These are phyloP conservation scores for Acipenser ruthenus DNA, from an alignment of 2,797 vertebrate genomes.

Conservation along the genomic window DNA sequence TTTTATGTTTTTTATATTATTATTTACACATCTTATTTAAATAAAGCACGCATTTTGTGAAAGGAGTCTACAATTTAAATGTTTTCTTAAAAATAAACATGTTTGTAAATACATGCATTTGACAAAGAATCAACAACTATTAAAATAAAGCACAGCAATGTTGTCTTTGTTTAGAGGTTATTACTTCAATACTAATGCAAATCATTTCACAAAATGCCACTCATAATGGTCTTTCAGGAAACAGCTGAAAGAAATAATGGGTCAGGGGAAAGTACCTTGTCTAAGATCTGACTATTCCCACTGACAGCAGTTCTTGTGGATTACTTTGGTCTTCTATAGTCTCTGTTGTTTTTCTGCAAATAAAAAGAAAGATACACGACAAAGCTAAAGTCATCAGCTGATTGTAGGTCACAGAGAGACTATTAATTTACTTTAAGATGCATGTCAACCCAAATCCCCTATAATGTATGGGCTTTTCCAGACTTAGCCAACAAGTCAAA, in stretches of 20 bases:
- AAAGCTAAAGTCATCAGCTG: constrained; percentile 41
- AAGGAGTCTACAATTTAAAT: too few species aligned
- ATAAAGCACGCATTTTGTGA: too few species aligned
- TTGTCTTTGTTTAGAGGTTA: too few species aligned
- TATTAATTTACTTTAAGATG: constrained; percentile 36
- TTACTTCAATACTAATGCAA: too few species aligned
- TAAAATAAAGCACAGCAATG: too few species aligned
- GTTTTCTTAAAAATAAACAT: too few species aligned
- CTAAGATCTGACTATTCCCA: constrained; percentile 11
- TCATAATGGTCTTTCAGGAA: too few species aligned
- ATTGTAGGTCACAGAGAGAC: constrained; percentile 42
- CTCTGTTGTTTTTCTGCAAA: constrained; percentile 39
- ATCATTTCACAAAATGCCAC: too few species aligned
- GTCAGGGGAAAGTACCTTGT: not conserved
- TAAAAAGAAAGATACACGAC: constrained; percentile 36
- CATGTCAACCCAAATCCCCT: constrained; percentile 46
- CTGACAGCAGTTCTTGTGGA: constrained; percentile 25
- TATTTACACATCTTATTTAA: too few species aligned
- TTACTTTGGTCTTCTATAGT: constrained; percentile 34
- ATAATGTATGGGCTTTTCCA: constrained; percentile 49
- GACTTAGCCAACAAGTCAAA: constrained; percentile 34
- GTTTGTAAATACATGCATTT: too few species aligned
- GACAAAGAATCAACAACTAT: too few species aligned
- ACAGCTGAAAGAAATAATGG: not conserved
- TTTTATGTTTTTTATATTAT: too few species aligned